phyloP scores from a whole-genome alignment of 2,113 vertebrate genomes.

The Clarias batrachus region DNA sequence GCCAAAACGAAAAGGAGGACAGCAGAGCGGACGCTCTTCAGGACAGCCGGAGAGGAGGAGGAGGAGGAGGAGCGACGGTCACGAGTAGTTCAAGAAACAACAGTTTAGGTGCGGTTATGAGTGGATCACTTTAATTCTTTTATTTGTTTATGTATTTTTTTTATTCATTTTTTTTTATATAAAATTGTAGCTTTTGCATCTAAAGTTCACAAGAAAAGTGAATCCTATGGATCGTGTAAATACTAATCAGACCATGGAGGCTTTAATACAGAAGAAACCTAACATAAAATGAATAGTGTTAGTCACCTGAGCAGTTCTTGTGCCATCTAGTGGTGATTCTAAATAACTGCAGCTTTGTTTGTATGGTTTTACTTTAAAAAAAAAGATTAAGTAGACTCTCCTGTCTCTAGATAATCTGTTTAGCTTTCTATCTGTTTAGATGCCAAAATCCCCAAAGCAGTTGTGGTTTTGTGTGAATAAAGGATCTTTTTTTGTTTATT shows the following conservation, averaged over 20 bases:
- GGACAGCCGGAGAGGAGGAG: conserved; percentile 73
- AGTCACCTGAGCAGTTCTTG: neutral
- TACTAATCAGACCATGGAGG: neutral
- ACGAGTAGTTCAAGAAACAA: conserved; percentile 72
- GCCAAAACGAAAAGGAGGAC: conserved; percentile 74
- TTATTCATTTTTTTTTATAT: too few relatives aligned
- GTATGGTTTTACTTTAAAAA: neutral
- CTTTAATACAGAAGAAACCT: neutral
- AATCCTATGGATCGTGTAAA: neutral
- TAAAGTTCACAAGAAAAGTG: neutral
- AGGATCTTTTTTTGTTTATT: neutral
- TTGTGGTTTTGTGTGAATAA: neutral
- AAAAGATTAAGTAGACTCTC: neutral
- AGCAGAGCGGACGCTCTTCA: conserved; percentile 78
- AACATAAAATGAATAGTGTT: neutral
- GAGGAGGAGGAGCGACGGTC: conserved; percentile 72
- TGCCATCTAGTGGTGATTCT: conserved; percentile 34
- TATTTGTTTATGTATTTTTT: neutral
- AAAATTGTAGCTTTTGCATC: neutral
- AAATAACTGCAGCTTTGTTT: neutral
- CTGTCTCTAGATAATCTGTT: neutral
- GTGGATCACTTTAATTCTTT: neutral
- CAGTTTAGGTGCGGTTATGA: conserved; percentile 77
- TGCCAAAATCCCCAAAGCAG: neutral
- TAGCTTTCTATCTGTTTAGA: neutral